Percentiles rank a stretch among this genome's conserved stretches.
Conservation (phyloP, 2,113 vertebrate species). For the Albula glossodonta region DNA sequence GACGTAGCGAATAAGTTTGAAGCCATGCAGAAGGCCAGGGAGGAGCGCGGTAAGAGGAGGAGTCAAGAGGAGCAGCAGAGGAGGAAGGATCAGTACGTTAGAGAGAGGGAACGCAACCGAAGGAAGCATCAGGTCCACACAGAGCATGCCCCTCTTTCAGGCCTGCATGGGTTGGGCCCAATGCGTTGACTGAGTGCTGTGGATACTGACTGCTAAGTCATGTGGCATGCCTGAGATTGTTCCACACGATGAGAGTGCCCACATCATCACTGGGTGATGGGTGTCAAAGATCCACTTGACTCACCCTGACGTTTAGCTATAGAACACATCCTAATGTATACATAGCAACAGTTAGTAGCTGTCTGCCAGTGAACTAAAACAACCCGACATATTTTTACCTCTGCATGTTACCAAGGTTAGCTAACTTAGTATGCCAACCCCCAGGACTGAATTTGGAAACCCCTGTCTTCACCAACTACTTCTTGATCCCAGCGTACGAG, state of each 20-base stretch:
- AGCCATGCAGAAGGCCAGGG: slow-evolving; percentile 94
- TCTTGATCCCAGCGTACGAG: not conserved
- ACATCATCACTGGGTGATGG: not conserved
- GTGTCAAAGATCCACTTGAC: not conserved
- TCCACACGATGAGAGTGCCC: not conserved
- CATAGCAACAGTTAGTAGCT: too few species aligned
- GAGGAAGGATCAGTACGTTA: slow-evolving; percentile 94
- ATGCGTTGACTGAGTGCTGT: not conserved
- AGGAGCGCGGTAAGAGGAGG: slow-evolving; percentile 90
- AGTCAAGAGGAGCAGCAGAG: slow-evolving; percentile 90
- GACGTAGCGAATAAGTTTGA: slow-evolving; percentile 92
- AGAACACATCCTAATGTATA: too few species aligned
- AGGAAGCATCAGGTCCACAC: slow-evolving; percentile 91
- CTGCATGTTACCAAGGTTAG: too few species aligned
- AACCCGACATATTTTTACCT: too few species aligned
- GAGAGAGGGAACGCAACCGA: slow-evolving; percentile 92
- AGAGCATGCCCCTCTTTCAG: slow-evolving; percentile 52
- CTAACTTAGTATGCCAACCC: too few species aligned
- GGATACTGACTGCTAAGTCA: slow-evolving; percentile 9
- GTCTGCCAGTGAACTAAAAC: too few species aligned
- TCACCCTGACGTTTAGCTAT: too few species aligned
- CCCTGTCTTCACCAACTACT: not conserved
- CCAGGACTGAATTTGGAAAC: too few species aligned
- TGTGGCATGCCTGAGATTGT: slow-evolving; percentile 6
- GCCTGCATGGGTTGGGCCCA: slow-evolving; percentile 59